These are phyloP conservation scores for Spilarctia lutea DNA, from an alignment of 2,888 invertebrate species.

Conservation along the genomic window DNA sequence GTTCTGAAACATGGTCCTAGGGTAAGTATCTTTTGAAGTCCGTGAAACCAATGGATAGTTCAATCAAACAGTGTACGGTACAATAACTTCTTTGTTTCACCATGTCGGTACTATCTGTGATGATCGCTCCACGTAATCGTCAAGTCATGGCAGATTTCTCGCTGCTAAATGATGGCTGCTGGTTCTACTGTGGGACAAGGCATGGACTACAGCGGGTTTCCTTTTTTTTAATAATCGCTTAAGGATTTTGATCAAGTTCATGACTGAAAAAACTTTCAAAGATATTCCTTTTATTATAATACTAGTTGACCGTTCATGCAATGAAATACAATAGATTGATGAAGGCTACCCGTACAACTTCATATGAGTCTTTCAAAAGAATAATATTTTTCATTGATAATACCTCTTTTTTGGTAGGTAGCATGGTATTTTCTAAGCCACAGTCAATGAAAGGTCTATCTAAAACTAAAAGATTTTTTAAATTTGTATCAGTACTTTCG, in stretches of 20 bases:
- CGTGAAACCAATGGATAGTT: not conserved
- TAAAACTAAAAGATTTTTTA: too few species aligned
- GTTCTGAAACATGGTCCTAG: too few species aligned
- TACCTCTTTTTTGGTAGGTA: too few species aligned
- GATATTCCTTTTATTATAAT: not conserved
- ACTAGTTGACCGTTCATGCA: too few species aligned
- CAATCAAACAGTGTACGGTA: constrained; percentile 23
- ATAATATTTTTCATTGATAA: too few species aligned
- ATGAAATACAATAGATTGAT: too few species aligned
- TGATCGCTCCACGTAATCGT: constrained; percentile 58
- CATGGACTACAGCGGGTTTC: constrained; percentile 15
- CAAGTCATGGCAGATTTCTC: constrained; percentile 70
- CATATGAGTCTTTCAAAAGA: too few species aligned
- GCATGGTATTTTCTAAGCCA: too few species aligned
- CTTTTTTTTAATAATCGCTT: not conserved
- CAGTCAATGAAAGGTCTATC: too few species aligned
- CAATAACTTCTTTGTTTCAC: constrained; percentile 47
- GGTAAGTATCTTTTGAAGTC: not conserved
- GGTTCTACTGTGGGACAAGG: constrained; percentile 52
- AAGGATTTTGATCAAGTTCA: not conserved
- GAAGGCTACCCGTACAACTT: too few species aligned
- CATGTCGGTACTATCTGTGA: constrained; percentile 45
- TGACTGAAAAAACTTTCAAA: not conserved
- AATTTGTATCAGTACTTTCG: too few species aligned
- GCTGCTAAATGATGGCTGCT: constrained; percentile 63